Evolutionary conservation across 2,797 vertebrate genomes (phyloP).

Genomic region (Tinamus major): DNA sequence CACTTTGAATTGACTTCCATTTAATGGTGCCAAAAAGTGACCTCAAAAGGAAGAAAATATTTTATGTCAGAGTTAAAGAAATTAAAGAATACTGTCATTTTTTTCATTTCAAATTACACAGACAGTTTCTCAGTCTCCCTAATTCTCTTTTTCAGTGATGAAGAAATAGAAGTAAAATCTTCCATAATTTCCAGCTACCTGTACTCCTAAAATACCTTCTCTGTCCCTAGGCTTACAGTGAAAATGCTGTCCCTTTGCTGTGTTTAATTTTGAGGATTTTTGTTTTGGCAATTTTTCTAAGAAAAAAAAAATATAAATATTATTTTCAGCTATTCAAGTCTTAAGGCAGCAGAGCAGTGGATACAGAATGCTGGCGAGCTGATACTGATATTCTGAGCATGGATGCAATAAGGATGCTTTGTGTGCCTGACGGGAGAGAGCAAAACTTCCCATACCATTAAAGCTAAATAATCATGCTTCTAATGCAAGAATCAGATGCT

Average conservation of each 20-base stretch:
- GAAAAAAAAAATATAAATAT: not conserved
- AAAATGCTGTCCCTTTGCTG: not conserved
- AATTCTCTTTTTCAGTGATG: rapidly evolving
- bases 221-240: not conserved
- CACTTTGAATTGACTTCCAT: not conserved
- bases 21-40: not conserved
- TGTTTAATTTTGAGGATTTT: not conserved
- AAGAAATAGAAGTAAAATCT: not conserved
- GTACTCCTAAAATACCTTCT: not conserved
- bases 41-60: rapidly evolving
- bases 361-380: not conserved
- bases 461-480: not conserved
- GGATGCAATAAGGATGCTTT: not conserved
- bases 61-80: not conserved
- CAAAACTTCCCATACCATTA: rapidly evolving
- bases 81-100: not conserved
- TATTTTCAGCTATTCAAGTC: not conserved
- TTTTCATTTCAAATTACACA: not conserved
- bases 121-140: not conserved
- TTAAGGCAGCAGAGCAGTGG: not conserved
- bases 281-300: not conserved
- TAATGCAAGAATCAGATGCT: not conserved
- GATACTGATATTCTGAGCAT: not conserved
- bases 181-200: not conserved
- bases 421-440: not conserved